Evolutionary conservation across 2,888 invertebrate species (phyloP), one percentile per base, ranked within the genome.

Genomic region (Ectobius pallidus): DNA sequence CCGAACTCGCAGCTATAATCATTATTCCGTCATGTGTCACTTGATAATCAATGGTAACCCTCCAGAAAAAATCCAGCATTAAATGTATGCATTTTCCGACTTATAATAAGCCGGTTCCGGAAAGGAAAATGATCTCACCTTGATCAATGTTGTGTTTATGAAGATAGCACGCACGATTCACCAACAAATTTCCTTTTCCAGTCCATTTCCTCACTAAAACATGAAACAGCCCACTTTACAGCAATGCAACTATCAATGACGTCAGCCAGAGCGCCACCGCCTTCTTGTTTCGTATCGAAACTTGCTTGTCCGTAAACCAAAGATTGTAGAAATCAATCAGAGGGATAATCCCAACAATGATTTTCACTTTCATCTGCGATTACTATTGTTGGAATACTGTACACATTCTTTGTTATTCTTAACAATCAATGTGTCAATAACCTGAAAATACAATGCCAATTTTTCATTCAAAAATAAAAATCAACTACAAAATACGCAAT

Each of bases 171-270:
- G 61, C 44, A 70, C 58, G 42, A 70, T 27, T 58, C 55, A 58
- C 55, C 44, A 27, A 58, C 44, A 70, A 70, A 58, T 61, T 52
- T 49, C 46, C n/a, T 49, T 55, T 65, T 52, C 65, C 63, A 70
- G 67, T 67, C 49, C 73, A 73, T 73, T 71, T 73, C 62, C 55
- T 70, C 67, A 71, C 71, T 32, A 71, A 73, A 73, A 73, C 73
- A 73, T 73, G 68, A 61, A 73, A 70, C 63, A 71, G 44, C 46
- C 46, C 32, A 67, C 73, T 52, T 73, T 32, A 27, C 70, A 30
- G 61, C 70, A 61, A 44, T 34, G 65, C 69, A 70, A 62, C 63
- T 69, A 27, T 58, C 49, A 67, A 34, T 73, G 71, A 73, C 71
- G 71, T 71, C 70, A 70, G 27, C 61, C 39, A 70, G 58, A 42